phyloP scores from a whole-genome alignment of 2,113 vertebrate genomes.

The Tragelaphus scriptus region DNA sequence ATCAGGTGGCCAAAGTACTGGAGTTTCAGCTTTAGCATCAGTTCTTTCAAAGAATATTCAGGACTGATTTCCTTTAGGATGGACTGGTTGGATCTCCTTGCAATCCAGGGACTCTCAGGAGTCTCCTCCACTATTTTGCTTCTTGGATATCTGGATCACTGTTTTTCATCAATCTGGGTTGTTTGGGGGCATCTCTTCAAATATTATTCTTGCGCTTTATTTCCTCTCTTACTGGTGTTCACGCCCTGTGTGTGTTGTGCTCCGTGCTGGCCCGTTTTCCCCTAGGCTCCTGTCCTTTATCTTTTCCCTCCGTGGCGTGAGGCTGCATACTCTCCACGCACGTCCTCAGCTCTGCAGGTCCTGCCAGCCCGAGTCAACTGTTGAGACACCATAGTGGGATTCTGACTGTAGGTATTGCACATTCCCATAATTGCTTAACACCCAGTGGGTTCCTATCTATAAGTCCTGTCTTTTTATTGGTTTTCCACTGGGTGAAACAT shows the following conservation, averaged over 20 bases:
- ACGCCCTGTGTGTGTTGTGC: background rate
- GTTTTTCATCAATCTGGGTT: background rate
- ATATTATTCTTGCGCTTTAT: background rate
- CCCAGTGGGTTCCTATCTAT: background rate
- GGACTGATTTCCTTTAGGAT: background rate
- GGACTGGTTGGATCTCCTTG: background rate
- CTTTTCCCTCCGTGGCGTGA: background rate
- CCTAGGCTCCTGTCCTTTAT: background rate
- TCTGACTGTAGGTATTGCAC: background rate
- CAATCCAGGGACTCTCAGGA: background rate
- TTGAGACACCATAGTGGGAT: background rate
- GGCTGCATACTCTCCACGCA: background rate
- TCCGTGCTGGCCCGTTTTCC: background rate
- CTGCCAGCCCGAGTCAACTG: background rate
- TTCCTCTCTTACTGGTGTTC: background rate
- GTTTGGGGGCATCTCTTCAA: background rate
- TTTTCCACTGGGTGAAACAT: background rate
- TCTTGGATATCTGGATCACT: background rate
- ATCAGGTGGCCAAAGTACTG: background rate
- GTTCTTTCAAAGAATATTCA: background rate
- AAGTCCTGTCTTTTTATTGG: background rate
- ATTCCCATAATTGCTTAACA: background rate
- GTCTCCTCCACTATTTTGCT: background rate
- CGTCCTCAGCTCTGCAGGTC: background rate
- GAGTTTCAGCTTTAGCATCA: background rate